Base-by-base conservation (phyloP, 2,888 invertebrate genomes). In the Hydraecia micacea region DNA sequence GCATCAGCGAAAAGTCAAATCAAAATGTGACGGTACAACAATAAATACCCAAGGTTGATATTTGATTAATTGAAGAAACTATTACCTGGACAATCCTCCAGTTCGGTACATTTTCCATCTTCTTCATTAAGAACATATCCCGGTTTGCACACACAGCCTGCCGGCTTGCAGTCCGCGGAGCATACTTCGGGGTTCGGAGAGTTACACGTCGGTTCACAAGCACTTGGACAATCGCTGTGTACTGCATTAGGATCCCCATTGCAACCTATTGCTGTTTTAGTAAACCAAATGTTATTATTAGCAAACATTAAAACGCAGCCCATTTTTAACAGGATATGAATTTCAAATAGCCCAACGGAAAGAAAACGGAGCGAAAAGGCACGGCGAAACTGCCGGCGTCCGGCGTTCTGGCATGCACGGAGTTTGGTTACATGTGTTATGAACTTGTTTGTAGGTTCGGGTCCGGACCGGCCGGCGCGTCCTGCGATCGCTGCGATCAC, bases 21-120 rank as follows among this genome's bases (percentile, higher is more conserved):
- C 11, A 42, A 11, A 42, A 42, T 11, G 18, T 21, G 18, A 28
- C 3, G 11, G 21, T 28, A 28, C 28, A 11, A 42, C 39, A 66
- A n/a, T 66, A 28, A 66, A 39, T n/a, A 42, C 39, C 18, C 9
- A 67, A 28, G 13, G 28, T 21, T 13, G 7, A 25, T 68, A 46
- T 21, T 49, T 13, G 25, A 46, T 13, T 8, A 13, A 46, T 8
- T 25, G 52, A n/a, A n/a, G 18, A 55, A 25, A 21, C 4, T 28
- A 49, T 49, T 70, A 73, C 73, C 49, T 70, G 73, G 73, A 36
- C 73, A 73, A 13, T 73, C 25, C 21, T 76, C 62, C 32, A 18
- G 62, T 62, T 49, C 13, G 2, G 39, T 13, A 52, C 75, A 76
- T 76, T 63, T 77, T 62, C 75, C 75, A 32, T 73, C 7, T 1